These are phyloP conservation scores for Rhynchotus rufescens DNA, from an alignment of 2,797 vertebrate species.

Conservation along the genomic window DNA sequence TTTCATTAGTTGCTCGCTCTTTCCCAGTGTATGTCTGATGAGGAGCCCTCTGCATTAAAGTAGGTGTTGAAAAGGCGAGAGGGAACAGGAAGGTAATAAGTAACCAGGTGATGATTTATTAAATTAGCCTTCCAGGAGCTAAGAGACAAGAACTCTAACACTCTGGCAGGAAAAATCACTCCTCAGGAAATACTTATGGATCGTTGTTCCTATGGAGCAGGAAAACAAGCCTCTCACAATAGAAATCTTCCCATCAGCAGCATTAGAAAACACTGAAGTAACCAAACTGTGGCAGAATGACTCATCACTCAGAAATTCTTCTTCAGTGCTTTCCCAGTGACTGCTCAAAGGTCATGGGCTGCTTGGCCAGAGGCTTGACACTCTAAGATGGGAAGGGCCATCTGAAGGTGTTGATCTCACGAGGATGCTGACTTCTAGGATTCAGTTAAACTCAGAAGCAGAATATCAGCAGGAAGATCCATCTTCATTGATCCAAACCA, in stretches of 20 bases:
- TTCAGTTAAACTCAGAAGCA: not conserved
- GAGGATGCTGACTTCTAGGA: not conserved
- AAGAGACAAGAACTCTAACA: conserved; percentile 8
- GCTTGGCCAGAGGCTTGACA: not conserved
- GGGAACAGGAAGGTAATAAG: conserved; percentile 4
- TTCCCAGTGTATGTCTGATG: not conserved
- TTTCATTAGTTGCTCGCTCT: not conserved
- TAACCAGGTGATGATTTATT: not conserved
- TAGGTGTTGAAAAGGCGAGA: not conserved
- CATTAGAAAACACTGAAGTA: conserved; percentile 41
- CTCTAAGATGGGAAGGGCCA: not conserved
- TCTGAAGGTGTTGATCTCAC: conserved; percentile 15
- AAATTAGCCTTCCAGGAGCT: not conserved
- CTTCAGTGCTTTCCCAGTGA: not conserved
- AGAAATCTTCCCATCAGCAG: conserved; percentile 54
- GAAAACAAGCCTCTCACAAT: conserved; percentile 48
- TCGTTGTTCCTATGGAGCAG: conserved; percentile 43
- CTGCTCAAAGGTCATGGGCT: conserved; percentile 30
- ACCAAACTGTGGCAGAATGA: conserved; percentile 29
- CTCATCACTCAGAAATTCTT: conserved; percentile 39
- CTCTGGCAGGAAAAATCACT: not conserved
- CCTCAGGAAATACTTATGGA: conserved; percentile 63
- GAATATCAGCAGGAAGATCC: not conserved
- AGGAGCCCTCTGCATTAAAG: not conserved
- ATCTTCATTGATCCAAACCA: conserved; percentile 33